A percentile compares a stretch with the other conserved stretches of the same genome.
These are phyloP conservation scores for Nasonia vitripennis DNA, from an alignment of 1,140 invertebrate species.

Conservation along the genomic window DNA sequence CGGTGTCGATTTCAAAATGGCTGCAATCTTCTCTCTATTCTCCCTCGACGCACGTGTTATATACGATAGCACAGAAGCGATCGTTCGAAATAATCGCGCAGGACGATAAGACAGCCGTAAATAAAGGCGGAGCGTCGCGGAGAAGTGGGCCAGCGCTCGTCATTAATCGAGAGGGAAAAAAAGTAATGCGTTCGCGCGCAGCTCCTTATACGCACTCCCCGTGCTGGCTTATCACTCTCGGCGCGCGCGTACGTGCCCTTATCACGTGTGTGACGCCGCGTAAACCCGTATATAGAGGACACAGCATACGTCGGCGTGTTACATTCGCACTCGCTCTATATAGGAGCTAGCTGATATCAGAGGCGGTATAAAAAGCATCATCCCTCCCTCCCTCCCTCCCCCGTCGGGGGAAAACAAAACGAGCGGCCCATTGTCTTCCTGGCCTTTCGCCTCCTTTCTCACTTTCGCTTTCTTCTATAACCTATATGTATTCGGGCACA, in stretches of 20 bases:
- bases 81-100: neutral
- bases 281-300: neutral
- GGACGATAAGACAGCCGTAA: neutral
- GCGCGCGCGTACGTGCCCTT: neutral
- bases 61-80: neutral
- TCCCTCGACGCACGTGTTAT: too few species aligned
- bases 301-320: neutral
- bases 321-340: neutral
- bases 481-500: neutral
- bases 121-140: neutral
- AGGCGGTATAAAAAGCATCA: constrained; percentile 7
- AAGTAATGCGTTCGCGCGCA: neutral
- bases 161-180: constrained; percentile 1
- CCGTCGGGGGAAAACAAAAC: neutral
- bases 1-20: constrained; percentile 64
- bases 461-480: neutral
- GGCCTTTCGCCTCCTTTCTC: neutral
- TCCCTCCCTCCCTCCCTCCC: neutral
- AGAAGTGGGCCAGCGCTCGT: neutral
- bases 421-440: neutral
- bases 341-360: neutral
- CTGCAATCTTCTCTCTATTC: neutral
- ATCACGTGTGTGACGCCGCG: neutral
- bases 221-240: neutral
- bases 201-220: neutral